These are phyloP conservation scores for Eutrigla gurnardus DNA, from an alignment of 2,797 vertebrate genomes.

Conservation along the genomic window DNA sequence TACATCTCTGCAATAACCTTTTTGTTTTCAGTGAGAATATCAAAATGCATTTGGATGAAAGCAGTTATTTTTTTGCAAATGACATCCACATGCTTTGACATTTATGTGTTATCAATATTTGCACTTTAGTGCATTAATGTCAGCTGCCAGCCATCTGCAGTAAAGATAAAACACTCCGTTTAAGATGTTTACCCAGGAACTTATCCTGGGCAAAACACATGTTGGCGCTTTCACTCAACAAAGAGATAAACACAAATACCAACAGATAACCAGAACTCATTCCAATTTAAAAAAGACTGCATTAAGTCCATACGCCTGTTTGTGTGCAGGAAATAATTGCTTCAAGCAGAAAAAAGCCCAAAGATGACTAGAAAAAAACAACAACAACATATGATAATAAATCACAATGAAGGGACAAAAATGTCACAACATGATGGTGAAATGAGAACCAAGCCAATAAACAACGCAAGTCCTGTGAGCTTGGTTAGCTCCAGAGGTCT, in stretches of 20 bases:
- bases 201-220: conserved; percentile 8
- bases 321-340: conserved; percentile 16
- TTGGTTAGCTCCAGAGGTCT: conserved; percentile 24
- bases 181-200: conserved; percentile 16
- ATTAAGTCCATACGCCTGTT: conserved; percentile 13
- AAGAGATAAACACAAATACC: conserved; percentile 16
- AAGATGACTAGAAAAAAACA: conserved; percentile 16
- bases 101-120: conserved; percentile 37
- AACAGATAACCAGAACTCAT: conserved; percentile 32
- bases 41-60: conserved; percentile 5
- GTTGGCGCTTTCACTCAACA: background rate
- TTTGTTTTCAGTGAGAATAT: background rate
- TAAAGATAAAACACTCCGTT: conserved; percentile 4
- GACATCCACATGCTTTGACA: conserved; percentile 15
- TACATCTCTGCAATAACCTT: background rate
- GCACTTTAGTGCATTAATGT: background rate
- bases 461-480: conserved; percentile 32
- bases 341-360: conserved; percentile 46
- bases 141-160: background rate
- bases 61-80: background rate
- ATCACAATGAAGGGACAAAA: conserved; percentile 22
- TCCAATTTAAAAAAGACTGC: conserved; percentile 9
- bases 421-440: conserved; percentile 40
- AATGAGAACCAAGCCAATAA: conserved; percentile 53
- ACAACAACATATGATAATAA: background rate